Percentiles rank a stretch among this genome's conserved stretches.
Conservation (phyloP, 1,140 invertebrate genomes). For the Sarcophaga peregrina region DNA sequence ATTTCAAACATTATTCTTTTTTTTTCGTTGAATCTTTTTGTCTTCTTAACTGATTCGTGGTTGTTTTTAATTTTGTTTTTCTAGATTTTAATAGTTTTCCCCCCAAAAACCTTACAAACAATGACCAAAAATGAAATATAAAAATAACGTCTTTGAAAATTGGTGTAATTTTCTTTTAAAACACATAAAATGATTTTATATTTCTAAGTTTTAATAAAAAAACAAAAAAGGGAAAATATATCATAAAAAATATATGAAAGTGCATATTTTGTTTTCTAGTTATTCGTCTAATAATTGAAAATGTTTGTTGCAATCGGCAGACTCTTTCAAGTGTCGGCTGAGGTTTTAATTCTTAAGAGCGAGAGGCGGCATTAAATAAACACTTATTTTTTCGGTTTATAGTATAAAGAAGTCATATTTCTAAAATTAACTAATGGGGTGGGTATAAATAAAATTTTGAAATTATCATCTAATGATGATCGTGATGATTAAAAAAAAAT, state of each 20-base stretch:
- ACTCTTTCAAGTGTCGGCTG: not conserved
- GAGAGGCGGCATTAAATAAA: not conserved
- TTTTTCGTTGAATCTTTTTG: too few relatives aligned
- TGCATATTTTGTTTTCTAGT: not conserved
- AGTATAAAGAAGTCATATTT: not conserved
- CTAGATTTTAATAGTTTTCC: constrained; percentile 9
- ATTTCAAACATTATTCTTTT: not conserved
- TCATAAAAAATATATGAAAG: not conserved
- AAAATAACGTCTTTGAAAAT: too few relatives aligned
- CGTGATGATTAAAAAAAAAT: too few relatives aligned
- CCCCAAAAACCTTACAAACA: not conserved
- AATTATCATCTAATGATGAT: not conserved
- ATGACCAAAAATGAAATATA: too few relatives aligned
- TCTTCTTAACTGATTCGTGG: not conserved
- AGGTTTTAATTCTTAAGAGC: too few relatives aligned
- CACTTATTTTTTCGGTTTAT: not conserved
- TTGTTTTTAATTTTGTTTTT: not conserved
- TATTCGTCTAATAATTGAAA: not conserved
- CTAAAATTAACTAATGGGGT: not conserved
- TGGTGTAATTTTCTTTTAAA: too few relatives aligned
- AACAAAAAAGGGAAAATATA: too few relatives aligned
- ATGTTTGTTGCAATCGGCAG: not conserved
- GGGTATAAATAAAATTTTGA: not conserved
- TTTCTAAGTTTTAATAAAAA: too few relatives aligned
- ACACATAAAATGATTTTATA: too few relatives aligned